These are phyloP conservation scores for Belonocnema kinseyi DNA, from an alignment of 1,140 invertebrate species.

Conservation along the genomic window DNA sequence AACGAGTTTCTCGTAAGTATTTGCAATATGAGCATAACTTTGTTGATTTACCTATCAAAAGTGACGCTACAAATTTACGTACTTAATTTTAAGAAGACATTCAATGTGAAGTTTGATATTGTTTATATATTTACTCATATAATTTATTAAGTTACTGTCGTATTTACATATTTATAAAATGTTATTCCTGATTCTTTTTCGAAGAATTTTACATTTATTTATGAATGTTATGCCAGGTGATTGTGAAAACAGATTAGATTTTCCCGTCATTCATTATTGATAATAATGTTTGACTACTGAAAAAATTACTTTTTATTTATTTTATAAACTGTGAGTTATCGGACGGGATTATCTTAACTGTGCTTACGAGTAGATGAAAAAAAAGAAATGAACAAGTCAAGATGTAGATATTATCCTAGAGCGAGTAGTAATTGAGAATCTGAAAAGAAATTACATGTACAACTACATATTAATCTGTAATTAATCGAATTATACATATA, in stretches of 20 bases:
- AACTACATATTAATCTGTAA: slow-evolving; percentile 45
- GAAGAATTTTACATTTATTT: too few relatives aligned
- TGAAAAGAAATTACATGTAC: slow-evolving; percentile 42
- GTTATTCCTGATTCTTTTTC: too few relatives aligned
- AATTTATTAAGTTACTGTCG: neutral
- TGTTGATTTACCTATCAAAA: neutral
- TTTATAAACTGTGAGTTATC: neutral
- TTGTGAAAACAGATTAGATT: neutral
- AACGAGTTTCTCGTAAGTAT: neutral
- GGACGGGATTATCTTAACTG: slow-evolving; percentile 24
- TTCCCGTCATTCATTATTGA: neutral
- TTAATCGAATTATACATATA: slow-evolving; percentile 24
- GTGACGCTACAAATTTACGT: neutral
- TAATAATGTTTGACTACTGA: neutral
- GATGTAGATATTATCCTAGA: slow-evolving; percentile 28
- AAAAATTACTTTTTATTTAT: slow-evolving; percentile 6
- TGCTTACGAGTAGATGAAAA: slow-evolving; percentile 13
- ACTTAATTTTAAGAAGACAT: neutral
- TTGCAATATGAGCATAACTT: neutral
- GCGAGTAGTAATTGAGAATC: slow-evolving; percentile 42
- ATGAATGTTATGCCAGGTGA: neutral
- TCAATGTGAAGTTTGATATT: neutral
- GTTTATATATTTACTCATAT: neutral
- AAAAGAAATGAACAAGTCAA: slow-evolving; percentile 6
- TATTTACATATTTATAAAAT: neutral